phyloP scores from a whole-genome alignment of 2,888 invertebrate genomes.

The Gandaritis pyraliata region DNA sequence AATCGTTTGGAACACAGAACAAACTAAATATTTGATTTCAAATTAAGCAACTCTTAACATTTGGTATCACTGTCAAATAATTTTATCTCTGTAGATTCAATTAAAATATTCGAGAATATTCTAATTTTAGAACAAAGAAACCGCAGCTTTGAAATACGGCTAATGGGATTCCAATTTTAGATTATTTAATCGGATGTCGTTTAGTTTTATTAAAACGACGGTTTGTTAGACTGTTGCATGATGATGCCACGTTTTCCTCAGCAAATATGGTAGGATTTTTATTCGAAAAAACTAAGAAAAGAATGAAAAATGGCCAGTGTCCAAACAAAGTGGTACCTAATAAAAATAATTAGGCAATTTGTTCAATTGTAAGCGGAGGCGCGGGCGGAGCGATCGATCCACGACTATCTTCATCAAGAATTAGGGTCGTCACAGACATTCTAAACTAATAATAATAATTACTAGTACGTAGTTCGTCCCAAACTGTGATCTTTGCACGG shows the following conservation, averaged over 20 bases:
- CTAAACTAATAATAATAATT: too few species aligned
- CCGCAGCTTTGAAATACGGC: slow-evolving; percentile 32
- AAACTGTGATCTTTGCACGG: not conserved
- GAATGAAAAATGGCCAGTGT: slow-evolving; percentile 60
- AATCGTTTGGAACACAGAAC: slow-evolving; percentile 36
- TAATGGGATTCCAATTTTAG: slow-evolving; percentile 45
- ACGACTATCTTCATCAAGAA: slow-evolving; percentile 58
- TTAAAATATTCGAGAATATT: slow-evolving; percentile 20
- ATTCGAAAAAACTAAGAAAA: slow-evolving; percentile 62
- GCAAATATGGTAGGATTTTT: slow-evolving; percentile 46
- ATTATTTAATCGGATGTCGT: slow-evolving; percentile 39
- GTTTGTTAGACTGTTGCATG: too few species aligned
- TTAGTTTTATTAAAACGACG: slow-evolving; percentile 1
- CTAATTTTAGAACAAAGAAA: slow-evolving; percentile 38
- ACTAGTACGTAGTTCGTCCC: too few species aligned
- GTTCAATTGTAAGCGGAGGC: slow-evolving; percentile 64
- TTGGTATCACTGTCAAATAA: slow-evolving; percentile 12
- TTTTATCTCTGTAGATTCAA: slow-evolving; percentile 19
- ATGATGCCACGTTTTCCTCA: slow-evolving; percentile 11
- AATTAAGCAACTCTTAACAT: slow-evolving; percentile 30
- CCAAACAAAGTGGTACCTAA: slow-evolving; percentile 78
- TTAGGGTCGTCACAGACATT: slow-evolving; percentile 46
- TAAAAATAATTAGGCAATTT: slow-evolving; percentile 82
- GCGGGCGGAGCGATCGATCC: slow-evolving; percentile 61
- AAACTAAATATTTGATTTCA: slow-evolving; percentile 36